Evolutionary conservation across 2,797 vertebrate genomes (phyloP).

Genomic region (Gobionotothen gibberifrons): DNA sequence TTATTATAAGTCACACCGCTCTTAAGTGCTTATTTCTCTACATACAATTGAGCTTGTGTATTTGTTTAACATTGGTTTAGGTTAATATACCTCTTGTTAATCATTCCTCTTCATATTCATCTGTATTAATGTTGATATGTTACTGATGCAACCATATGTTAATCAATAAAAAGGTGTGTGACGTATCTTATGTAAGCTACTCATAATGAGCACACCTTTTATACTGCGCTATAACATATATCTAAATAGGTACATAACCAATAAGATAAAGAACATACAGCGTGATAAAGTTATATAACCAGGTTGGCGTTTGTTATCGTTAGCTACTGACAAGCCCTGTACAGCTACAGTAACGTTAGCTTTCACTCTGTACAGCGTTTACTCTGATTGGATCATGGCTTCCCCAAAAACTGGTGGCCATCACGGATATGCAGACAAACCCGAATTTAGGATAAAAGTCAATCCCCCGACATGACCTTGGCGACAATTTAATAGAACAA

Average conservation of each 20-base stretch:
- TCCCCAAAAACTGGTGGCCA: conserved; percentile 70
- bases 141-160: too few species aligned
- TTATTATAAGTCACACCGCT: too few species aligned
- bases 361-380: conserved; percentile 2
- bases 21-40: too few species aligned
- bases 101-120: too few species aligned
- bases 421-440: conserved; percentile 53
- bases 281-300: not conserved
- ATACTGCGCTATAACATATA: not conserved
- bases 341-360: conserved; percentile 31
- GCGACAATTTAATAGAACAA: rapidly evolving
- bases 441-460: conserved; percentile 54
- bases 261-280: rapidly evolving
- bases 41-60: too few species aligned
- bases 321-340: not conserved
- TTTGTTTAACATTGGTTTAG: too few species aligned
- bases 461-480: conserved; percentile 8
- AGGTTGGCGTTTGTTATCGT: rapidly evolving
- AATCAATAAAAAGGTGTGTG: too few species aligned
- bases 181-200: too few species aligned
- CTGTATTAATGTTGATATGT: too few species aligned
- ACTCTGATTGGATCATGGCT: conserved; percentile 80
- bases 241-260: rapidly evolving
- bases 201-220: too few species aligned
- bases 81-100: too few species aligned